Evolutionary conservation across 2,888 invertebrate species (phyloP), one percentile per base, ranked within the genome.

Genomic region (Copidosoma aretas): DNA sequence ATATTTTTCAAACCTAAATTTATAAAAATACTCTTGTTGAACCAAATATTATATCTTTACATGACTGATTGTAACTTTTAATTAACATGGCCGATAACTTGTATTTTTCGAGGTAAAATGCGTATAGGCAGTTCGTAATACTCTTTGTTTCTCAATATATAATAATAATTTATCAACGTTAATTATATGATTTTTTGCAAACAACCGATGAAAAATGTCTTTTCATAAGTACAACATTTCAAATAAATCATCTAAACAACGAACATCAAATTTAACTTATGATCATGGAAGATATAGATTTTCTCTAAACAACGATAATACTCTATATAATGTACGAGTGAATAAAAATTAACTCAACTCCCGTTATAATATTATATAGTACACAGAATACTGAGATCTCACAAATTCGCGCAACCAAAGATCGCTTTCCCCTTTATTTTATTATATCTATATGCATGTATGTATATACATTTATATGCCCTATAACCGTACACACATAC

Each of bases 361-460:
- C 19, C 21, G 43, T 46, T 12, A 15, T 46, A 15, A 1, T 46
- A 3, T 60, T 59, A 15, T 46, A 59, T 59, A 21, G 46, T 59
- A 59, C 59, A 43, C 39, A 49, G 22, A 22, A 41, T 60, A n/a
- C 24, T 15, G 22, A 60, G 19, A 24, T 60, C 17, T 46, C 12
- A 46, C 54, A 62, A 66, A 63, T 41, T 46, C 14, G 22, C 32
- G 12, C 61, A 62, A 71, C 71, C 65, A 64, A 65, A 59, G 62
- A 4, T 51, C 61, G 32, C 60, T 63, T 68, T 68, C 68, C 57
- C 60, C 56, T 52, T 52, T 59, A 56, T 64, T 61, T 64, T 51
- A 39, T 52, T 68, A 49, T 68, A 60, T 64, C 41, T 57, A 53
- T 58, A 22, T 58, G 39, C 12, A 19, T 58, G 58, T 58, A 41